Base-by-base conservation (phyloP, 2,113 vertebrate genomes). In the Ceyx margarethae region DNA sequence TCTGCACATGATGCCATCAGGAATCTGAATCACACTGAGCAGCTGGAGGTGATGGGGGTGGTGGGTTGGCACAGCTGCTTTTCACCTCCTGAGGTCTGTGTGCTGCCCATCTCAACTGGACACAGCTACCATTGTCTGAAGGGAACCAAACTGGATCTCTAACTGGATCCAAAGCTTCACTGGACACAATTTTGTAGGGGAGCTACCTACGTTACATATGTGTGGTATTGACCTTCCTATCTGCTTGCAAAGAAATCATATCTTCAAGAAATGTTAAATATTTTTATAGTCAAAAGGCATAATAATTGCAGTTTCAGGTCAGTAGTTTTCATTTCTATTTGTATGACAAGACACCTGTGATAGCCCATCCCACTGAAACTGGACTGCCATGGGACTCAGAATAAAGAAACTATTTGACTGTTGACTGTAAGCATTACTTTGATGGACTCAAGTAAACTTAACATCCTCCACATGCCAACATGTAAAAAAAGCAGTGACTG, bases 11-110 rank as follows among this genome's bases (percentile, higher is more conserved):
- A 51, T 64, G 56, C 53, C 72, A 64, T 53, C 29, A 56, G 43
- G 37, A 85, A 79, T 19, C 12, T 42, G 33, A 82, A 73, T 51
- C 43, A 22, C 22, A 18, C 37, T 13, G 28, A 75, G 42, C 11
- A 25, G 45, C 66, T 62, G 35, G 35, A 25, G 21, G 33, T 22
- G 46, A 40, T 0, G 1, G 2, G 6, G 22, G 26, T 15, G 18
- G 22, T 51, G 48, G 11, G 57, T 4, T 45, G 28, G n/a, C 45
- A 61, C 29, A 68, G 15, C 51, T 86, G 73, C 61, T 72, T 67
- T 66, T 64, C 48, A 79, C 5, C 62, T 76, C 74, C 76, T 58
- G 35, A 87, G 71, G 29, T 33, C 48, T 42, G 5, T 1, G 5
- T 21, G 51, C 50, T 81, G 13, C 9, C 43, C 92, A 57, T 7